These are phyloP conservation scores for Callorhinus ursinus DNA, from an alignment of 2,113 vertebrate genomes.

Conservation along the genomic window DNA sequence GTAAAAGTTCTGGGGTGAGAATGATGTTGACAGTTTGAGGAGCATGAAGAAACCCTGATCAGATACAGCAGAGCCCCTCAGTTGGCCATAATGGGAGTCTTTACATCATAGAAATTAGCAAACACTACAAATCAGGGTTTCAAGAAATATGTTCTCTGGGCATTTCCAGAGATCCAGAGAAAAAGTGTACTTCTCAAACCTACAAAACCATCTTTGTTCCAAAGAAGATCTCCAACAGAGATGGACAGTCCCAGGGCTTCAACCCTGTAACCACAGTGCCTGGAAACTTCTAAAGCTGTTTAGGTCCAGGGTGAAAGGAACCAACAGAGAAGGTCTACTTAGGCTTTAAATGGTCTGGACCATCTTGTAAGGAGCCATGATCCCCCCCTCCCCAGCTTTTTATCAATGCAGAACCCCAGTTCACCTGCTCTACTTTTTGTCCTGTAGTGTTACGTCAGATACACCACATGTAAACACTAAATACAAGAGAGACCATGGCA, in stretches of 20 bases:
- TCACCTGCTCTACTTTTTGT: conserved; percentile 14
- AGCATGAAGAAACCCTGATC: not conserved
- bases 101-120: not conserved
- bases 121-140: not conserved
- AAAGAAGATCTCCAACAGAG: not conserved
- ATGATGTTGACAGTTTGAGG: not conserved
- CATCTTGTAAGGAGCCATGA: not conserved
- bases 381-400: not conserved
- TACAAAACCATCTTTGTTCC: not conserved
- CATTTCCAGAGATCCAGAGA: not conserved
- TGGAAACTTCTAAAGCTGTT: not conserved
- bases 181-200: not conserved
- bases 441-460: not conserved
- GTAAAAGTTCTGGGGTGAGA: not conserved
- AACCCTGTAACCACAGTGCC: not conserved
- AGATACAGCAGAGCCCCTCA: not conserved
- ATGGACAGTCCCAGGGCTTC: not conserved
- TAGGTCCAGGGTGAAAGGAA: not conserved
- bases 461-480: not conserved
- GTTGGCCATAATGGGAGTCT: not conserved
- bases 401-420: conserved; percentile 9
- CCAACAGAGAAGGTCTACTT: not conserved
- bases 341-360: not conserved
- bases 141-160: not conserved
- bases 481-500: not conserved